Conservation (phyloP, 2,888 invertebrate species). For the Lacanobia wlatinum region DNA sequence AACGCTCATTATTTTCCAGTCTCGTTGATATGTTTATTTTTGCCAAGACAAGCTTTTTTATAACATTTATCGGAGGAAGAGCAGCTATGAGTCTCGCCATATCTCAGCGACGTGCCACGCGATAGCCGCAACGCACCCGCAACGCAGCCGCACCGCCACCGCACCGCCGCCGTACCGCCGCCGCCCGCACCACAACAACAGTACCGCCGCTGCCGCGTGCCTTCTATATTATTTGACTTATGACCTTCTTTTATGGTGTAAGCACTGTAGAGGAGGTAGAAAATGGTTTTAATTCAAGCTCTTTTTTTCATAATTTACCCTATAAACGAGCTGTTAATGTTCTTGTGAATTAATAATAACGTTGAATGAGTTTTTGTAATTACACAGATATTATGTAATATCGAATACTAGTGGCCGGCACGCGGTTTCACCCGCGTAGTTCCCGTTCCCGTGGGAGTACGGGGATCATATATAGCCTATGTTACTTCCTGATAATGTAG, state of each 20-base stretch:
- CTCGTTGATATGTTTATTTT: conserved; percentile 22
- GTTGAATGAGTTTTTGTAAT: neutral
- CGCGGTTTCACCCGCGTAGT: too few species aligned
- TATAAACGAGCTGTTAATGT: conserved; percentile 1
- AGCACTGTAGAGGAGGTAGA: neutral
- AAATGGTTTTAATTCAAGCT: conserved; percentile 21
- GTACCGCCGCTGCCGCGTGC: neutral
- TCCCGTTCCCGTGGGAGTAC: too few species aligned
- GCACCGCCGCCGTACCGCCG: neutral
- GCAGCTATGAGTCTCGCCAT: conserved; percentile 21
- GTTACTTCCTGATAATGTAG: too few species aligned
- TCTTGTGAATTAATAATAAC: neutral
- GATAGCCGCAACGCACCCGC: neutral
- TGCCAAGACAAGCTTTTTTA: conserved; percentile 11
- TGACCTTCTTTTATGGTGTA: conserved; percentile 1
- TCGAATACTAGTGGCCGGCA: too few species aligned
- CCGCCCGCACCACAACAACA: neutral
- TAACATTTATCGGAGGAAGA: conserved; percentile 24
- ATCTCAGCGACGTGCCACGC: conserved; percentile 18
- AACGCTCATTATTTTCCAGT: conserved; percentile 8
- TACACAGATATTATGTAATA: neutral
- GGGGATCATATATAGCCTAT: too few species aligned
- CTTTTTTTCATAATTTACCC: conserved; percentile 10
- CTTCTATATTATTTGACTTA: conserved; percentile 23
- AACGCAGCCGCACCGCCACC: too few species aligned